A percentile compares a stretch with the other conserved stretches of the same genome.
Evolutionary conservation across 2,888 invertebrate species (phyloP).

Genomic region (Chrysopilus asiliformis): DNA sequence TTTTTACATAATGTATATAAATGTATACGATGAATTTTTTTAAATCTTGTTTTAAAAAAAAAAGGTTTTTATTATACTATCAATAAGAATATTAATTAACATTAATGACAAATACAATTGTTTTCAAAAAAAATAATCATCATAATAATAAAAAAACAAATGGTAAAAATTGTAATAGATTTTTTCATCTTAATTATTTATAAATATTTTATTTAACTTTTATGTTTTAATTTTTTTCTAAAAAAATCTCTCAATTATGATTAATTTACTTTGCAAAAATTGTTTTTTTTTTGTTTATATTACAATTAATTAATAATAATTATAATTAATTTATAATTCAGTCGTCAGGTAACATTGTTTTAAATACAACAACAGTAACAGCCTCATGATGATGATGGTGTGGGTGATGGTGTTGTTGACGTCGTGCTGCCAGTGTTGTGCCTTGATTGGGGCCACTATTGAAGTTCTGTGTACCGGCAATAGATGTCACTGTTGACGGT

Average conservation of each 20-base stretch:
- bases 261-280: slow-evolving; percentile 8
- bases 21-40: no score
- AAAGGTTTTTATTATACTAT: no score
- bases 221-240: not conserved
- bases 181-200: not conserved
- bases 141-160: no score
- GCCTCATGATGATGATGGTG: slow-evolving; percentile 21
- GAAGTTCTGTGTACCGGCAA: slow-evolving; percentile 14
- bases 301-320: slow-evolving; percentile 5
- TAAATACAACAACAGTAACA: slow-evolving; percentile 39
- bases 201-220: not conserved
- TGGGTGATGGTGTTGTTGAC: not conserved
- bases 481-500: slow-evolving; percentile 10
- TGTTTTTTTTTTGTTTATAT: slow-evolving; percentile 5
- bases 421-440: slow-evolving; percentile 11
- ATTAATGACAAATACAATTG: no score
- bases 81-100: no score
- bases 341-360: slow-evolving; percentile 39
- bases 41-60: no score
- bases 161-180: not conserved
- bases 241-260: not conserved
- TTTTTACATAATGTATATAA: no score
- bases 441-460: slow-evolving; percentile 6
- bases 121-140: no score
- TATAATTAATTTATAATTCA: slow-evolving; percentile 25